These are phyloP conservation scores for Andrena bucephala DNA, from an alignment of 2,888 invertebrate genomes.

Conservation along the genomic window DNA sequence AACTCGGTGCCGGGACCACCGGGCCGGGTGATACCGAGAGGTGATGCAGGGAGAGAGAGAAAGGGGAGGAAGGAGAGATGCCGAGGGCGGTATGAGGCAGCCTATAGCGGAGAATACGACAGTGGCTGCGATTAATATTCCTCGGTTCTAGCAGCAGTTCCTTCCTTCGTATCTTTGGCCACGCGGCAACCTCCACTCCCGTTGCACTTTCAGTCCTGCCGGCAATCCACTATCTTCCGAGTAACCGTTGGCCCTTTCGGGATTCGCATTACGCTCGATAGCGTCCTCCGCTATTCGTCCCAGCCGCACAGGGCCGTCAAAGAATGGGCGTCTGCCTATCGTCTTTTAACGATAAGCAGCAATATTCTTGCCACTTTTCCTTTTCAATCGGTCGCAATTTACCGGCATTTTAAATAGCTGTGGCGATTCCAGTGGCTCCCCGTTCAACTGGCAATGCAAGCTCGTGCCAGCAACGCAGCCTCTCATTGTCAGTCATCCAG, in stretches of 20 bases:
- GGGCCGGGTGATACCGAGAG: slow-evolving; percentile 39
- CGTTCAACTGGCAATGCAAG: slow-evolving; percentile 33
- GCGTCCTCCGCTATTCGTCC: neutral
- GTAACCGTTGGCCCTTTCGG: slow-evolving; percentile 51
- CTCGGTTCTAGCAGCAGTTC: slow-evolving; percentile 72
- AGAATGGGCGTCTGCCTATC: too few relatives aligned
- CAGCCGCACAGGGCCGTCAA: too few relatives aligned
- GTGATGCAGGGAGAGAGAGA: slow-evolving; percentile 42
- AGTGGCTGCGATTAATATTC: slow-evolving; percentile 82
- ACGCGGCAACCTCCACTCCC: slow-evolving; percentile 57
- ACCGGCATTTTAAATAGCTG: neutral
- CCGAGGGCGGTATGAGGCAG: slow-evolving; percentile 38
- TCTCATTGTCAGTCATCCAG: too few relatives aligned
- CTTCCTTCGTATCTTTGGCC: slow-evolving; percentile 65
- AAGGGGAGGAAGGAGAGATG: slow-evolving; percentile 45
- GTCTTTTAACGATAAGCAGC: neutral
- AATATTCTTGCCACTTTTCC: neutral
- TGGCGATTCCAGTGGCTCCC: slow-evolving; percentile 15
- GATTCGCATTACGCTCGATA: slow-evolving; percentile 56
- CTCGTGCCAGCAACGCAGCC: slow-evolving; percentile 18
- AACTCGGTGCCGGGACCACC: slow-evolving; percentile 18
- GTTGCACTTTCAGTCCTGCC: slow-evolving; percentile 66
- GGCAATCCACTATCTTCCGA: slow-evolving; percentile 50
- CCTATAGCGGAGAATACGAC: slow-evolving; percentile 66
- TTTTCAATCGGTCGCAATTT: neutral